Evolutionary conservation across 2,113 vertebrate species (phyloP), one percentile per base, ranked within the genome.

Genomic region (Leucoraja erinaceus): DNA sequence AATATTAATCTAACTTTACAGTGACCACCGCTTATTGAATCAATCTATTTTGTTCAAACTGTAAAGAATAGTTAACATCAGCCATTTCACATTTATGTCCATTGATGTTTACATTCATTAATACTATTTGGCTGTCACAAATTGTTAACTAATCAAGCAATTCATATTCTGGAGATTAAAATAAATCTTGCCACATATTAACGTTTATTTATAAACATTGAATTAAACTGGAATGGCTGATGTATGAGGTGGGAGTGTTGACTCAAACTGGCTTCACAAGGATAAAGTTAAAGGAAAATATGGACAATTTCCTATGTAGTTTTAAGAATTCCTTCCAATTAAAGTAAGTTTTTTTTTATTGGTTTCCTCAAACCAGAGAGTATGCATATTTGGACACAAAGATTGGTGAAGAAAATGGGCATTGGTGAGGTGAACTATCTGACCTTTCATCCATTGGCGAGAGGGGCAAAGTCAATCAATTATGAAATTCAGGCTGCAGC

Each of bases 401-500:
- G 94, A 90, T 95, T 99, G 94, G 95, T 97, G 90, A 95, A 96
- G 84, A 94, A 94, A 91, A 94, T 95, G 0, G 94, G 94, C 5
- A 84, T 98, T 93, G 96, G 94, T 56, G 95, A 97, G 81, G 93
- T 93, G 0, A 90, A 94, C 76, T 95, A 95, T 93, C 94, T 97
- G 93, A 98, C 97, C 0, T 96, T 97, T 77, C 92, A 95, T n/a
- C 96, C 97, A 22, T 12, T 81, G 59, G 94, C 93, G 22, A 94
- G 94, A 93, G 93, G 90, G 84, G 33, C 33, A 11, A 54, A 92
- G 63, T 96, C 96, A 63, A 96, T 97, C n/a, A 96, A 93, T 83
- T 97, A 98, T 0, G 98, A 99, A 28, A 7, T 98, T 16, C 96
- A 97, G 93, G 95, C 98, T 7, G 95, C 94, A 33, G 98, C 98